Base-by-base conservation (phyloP, 92 coral and sea anemone genomes). In the Palythoa grandiflora region DNA sequence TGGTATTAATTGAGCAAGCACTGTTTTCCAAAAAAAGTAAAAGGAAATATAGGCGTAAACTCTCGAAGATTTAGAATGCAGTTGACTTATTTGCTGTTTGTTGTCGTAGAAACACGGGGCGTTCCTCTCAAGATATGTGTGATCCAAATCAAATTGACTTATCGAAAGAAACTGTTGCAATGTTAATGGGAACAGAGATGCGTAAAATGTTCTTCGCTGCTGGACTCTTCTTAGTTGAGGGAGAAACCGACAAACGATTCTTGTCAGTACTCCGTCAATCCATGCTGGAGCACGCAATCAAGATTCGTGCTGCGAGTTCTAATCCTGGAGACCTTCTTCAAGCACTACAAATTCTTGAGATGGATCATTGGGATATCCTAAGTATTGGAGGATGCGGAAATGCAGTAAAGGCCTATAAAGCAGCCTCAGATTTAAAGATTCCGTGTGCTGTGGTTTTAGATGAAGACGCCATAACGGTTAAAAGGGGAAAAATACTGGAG, bases 351-450 rank as follows among this genome's bases (percentile, higher is more conserved):
- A 40, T 73, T 9, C 63, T 70, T 15, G 73, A 87, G 70, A 85
- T 85, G 88, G 88, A 85, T 48, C 65, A n/a, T n/a, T 86, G 89
- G 89, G 89, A 86, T 75, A 65, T 87, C 21, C 68, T 87, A 5
- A 21, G 59, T 13, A 50, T 87, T 38, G 60, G 83, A 37, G 90
- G 90, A 10, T 78, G 85, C 39, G 77, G 66, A 17, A 68, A 87
- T 51, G 81, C 84, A 20, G 14, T 87, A 9, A 87, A 87, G 66
- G 87, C 86, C 17, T 87, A 87, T 63, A 9, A 37, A 60, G 87
- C 87, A 40, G 90, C 90, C 3, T 7, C 35, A 9, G 20, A 71
- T 19, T 71, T 87, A 14, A 37, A n/a, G 38, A 78, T 87, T 68
- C 90, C 78, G 5, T 87, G 81, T 8, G 87, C 83, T 36, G 74